Evolutionary conservation across 2,888 invertebrate species (phyloP).

Genomic region (Leptura quadrifasciata): DNA sequence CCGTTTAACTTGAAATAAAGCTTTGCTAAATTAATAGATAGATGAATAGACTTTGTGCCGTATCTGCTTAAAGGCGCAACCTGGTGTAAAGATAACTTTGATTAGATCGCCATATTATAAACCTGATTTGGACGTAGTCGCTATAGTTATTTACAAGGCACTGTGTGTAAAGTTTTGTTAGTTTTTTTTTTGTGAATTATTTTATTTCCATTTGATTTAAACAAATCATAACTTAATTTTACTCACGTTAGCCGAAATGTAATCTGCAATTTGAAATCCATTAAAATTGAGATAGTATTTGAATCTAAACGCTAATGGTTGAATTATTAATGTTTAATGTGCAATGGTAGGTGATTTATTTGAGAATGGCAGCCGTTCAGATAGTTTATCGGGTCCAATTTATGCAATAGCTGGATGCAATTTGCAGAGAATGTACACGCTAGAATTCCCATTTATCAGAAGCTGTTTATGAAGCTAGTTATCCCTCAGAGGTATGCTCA

Average conservation of each 20-base stretch:
- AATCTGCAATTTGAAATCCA: not conserved
- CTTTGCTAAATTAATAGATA: too few relatives aligned
- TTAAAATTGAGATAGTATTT: not conserved
- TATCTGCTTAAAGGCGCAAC: too few relatives aligned
- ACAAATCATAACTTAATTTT: not conserved
- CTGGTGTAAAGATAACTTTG: too few relatives aligned
- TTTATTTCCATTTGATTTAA: not conserved
- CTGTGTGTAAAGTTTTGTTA: too few relatives aligned
- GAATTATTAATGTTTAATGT: slow-evolving; percentile 44
- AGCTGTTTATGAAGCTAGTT: slow-evolving; percentile 73
- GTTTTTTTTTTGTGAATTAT: too few relatives aligned
- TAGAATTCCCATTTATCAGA: slow-evolving; percentile 73
- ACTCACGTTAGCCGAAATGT: not conserved
- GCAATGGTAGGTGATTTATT: slow-evolving; percentile 53
- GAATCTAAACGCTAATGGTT: not conserved
- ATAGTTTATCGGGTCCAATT: slow-evolving; percentile 72
- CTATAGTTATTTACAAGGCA: too few relatives aligned
- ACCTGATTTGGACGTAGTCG: too few relatives aligned
- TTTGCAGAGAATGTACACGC: slow-evolving; percentile 73
- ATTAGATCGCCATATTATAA: too few relatives aligned
- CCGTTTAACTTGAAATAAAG: too few relatives aligned
- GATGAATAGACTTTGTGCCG: too few relatives aligned
- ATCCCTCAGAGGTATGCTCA: slow-evolving; percentile 52
- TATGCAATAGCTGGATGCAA: slow-evolving; percentile 73
- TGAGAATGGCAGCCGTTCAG: slow-evolving; percentile 57